These are phyloP conservation scores for Drosophila sechellia DNA, from an alignment of 1,140 invertebrate species.

Conservation along the genomic window DNA sequence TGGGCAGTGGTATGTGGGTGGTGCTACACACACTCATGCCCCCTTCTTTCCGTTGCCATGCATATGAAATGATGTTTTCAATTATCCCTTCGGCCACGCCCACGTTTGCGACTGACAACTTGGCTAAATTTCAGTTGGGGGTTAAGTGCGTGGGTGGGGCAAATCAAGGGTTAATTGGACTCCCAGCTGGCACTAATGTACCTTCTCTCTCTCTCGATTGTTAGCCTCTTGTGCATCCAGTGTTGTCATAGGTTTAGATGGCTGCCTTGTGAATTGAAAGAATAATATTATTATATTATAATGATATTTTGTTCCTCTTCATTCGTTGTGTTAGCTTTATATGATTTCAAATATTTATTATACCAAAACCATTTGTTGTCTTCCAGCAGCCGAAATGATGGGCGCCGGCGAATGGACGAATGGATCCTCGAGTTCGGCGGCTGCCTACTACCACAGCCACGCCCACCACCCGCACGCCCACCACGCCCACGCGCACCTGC, in stretches of 20 bases:
- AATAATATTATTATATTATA: too few species aligned
- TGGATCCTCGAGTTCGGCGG: slow-evolving; percentile 47
- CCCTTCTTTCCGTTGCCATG: slow-evolving; percentile 30
- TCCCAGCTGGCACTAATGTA: slow-evolving; percentile 43
- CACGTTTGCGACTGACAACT: slow-evolving; percentile 63
- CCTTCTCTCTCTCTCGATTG: background rate
- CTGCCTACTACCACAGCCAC: slow-evolving; percentile 56
- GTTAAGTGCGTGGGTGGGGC: slow-evolving; percentile 8
- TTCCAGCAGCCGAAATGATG: slow-evolving; percentile 84
- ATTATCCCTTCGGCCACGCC: slow-evolving; percentile 66
- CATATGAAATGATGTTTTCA: slow-evolving; percentile 78
- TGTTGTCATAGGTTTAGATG: too few species aligned
- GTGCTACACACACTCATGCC: slow-evolving; percentile 47
- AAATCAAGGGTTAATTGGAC: slow-evolving; percentile 51
- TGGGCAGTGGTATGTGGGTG: background rate
- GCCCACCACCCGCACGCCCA: slow-evolving; percentile 62
- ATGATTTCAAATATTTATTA: too few species aligned
- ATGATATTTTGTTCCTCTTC: too few species aligned
- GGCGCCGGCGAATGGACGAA: slow-evolving; percentile 84
- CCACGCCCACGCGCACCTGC: slow-evolving; percentile 56
- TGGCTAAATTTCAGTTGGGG: slow-evolving; percentile 18
- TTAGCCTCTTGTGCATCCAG: background rate
- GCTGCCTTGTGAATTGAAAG: background rate
- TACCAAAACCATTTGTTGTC: too few species aligned
- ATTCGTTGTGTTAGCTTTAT: too few species aligned